Percentiles rank a stretch among this genome's conserved stretches.
Conservation (phyloP, 2,113 vertebrate genomes). For the Cyprinodon tularosa region DNA sequence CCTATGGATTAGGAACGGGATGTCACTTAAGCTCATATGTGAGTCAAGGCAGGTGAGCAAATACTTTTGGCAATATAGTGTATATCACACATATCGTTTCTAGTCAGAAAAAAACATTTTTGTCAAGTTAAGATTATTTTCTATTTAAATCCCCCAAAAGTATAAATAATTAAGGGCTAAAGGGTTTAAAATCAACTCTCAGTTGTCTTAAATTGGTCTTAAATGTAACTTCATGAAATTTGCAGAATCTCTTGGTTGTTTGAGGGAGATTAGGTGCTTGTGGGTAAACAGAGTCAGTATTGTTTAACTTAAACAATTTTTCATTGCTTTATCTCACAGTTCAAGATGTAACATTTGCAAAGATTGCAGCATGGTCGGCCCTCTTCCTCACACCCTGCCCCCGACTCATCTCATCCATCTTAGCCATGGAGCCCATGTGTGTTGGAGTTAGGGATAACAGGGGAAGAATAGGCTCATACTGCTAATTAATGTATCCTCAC, state of each 20-base stretch:
- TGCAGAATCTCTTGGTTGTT: neutral
- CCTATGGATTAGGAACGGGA: no score
- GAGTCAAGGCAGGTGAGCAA: no score
- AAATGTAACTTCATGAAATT: neutral
- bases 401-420: slow-evolving; percentile 40
- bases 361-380: neutral
- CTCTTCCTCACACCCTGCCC: slow-evolving; percentile 3
- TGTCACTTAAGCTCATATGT: no score
- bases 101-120: neutral
- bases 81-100: neutral
- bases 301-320: slow-evolving; percentile 18
- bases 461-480: slow-evolving; percentile 63
- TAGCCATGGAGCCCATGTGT: slow-evolving; percentile 28
- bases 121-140: neutral
- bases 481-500: slow-evolving; percentile 74
- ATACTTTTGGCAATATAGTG: no score
- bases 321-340: slow-evolving; percentile 7
- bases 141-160: neutral
- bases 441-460: slow-evolving; percentile 22
- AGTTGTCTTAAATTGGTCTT: neutral
- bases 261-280: neutral
- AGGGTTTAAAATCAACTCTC: neutral
- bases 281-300: neutral
- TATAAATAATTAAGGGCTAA: neutral
- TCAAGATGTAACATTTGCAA: slow-evolving; percentile 33